phyloP scores from a whole-genome alignment of 2,888 invertebrate genomes.

The Empis livida region DNA sequence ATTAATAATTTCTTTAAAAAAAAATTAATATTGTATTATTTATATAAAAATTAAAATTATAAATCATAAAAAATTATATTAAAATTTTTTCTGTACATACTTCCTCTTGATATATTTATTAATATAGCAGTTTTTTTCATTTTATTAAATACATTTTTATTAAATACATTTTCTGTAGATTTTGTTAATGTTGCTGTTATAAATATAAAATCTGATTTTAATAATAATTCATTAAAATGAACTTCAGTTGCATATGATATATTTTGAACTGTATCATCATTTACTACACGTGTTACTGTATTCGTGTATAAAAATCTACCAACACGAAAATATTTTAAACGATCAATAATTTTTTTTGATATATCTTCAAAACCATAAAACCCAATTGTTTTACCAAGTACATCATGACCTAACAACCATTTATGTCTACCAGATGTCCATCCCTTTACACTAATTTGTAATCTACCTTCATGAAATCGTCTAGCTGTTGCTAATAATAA shows the following conservation, averaged over 20 bases:
- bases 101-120: conserved; percentile 57
- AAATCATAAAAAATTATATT: conserved; percentile 18
- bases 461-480: conserved; percentile 55
- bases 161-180: conserved; percentile 53
- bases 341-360: conserved; percentile 58
- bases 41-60: neutral
- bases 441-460: conserved; percentile 35
- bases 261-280: no score
- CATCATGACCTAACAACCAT: conserved; percentile 68
- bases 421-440: conserved; percentile 17
- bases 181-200: conserved; percentile 49
- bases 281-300: no score
- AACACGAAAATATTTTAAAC: conserved; percentile 61
- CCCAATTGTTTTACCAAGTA: conserved; percentile 66
- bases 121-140: conserved; percentile 64
- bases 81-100: conserved; percentile 20
- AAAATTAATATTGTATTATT: conserved; percentile 10
- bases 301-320: conserved; percentile 56
- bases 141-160: conserved; percentile 48
- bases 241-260: conserved; percentile 29
- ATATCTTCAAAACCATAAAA: conserved; percentile 70
- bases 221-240: conserved; percentile 48
- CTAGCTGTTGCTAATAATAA: conserved; percentile 57
- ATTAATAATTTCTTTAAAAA: conserved; percentile 55
- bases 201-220: conserved; percentile 58